Evolutionary conservation across 1,140 invertebrate genomes (phyloP), one percentile per base, ranked within the genome.

Genomic region (Tetranychus cinnabarinus): DNA sequence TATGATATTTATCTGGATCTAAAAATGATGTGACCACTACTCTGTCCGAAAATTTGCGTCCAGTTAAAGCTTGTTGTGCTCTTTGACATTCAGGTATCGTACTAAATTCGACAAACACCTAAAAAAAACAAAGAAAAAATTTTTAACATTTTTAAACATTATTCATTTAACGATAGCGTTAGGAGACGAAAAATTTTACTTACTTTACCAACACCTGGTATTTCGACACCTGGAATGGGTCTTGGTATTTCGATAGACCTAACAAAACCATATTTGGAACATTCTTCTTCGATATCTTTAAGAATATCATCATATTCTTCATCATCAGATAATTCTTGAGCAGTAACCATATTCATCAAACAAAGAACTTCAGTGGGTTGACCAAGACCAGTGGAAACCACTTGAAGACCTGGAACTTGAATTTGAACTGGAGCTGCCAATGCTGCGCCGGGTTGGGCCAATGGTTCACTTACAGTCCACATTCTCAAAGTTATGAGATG

Each of bases 261-360:
- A 6, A 82, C 95, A 62, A 86, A 83, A 23, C 95, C 95, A 74
- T 97, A 97, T 72, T 97, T 97, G 66, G 86, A 86, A 74, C 95
- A 98, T 72, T 98, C 95, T 74, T 97, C 91, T 68, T 87, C 84
- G 66, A 99, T 97, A 74, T 99, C 95, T 72, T 99, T 95, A 54
- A 95, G 75, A 69, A 98, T 98, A 70, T 98, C 93, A 75, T 99
- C 93, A 73, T 97, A 99, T 75, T 99, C 96, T 70, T 98, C 93
- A 73, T 98, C 95, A 73, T 97, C 92, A 68, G 84, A 83, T 60
- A 99, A 75, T 74, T 99, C 96, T 64, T 98, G 93, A 2, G 91
- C 86, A 1, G 87, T 90, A 0, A 98, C 90, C 93, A 98, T 98
- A 75, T 99, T 99, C 72, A 99, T 80, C 34, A 99, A 78, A 74